phyloP scores from a whole-genome alignment of 2,113 vertebrate genomes.

The Ciconia stormi region DNA sequence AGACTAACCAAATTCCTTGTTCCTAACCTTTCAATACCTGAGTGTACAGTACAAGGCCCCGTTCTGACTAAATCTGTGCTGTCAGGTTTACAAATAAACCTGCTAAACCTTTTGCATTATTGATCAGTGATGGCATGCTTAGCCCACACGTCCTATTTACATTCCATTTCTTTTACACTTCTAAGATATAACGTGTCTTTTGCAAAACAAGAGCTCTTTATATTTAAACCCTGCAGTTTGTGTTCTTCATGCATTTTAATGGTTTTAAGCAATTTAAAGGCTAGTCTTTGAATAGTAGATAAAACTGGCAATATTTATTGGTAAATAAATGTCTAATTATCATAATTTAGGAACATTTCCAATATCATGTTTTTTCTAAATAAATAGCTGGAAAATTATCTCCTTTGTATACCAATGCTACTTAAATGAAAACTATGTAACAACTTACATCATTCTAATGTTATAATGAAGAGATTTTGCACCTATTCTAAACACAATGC shows the following conservation, averaged over 20 bases:
- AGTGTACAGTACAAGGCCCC: background rate
- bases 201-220: background rate
- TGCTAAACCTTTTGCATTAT: conserved; percentile 49
- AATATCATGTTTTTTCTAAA: conserved; percentile 11
- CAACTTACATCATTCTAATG: background rate
- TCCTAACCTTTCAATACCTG: conserved; percentile 30
- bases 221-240: background rate
- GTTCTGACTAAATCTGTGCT: background rate
- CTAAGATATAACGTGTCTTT: background rate
- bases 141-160: background rate
- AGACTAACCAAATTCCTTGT: conserved; percentile 22
- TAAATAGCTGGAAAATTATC: background rate
- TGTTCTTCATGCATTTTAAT: conserved; percentile 13
- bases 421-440: background rate
- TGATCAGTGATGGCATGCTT: conserved; percentile 28
- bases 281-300: conserved; percentile 14
- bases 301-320: conserved; percentile 55
- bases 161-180: conserved; percentile 18
- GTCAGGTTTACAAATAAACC: conserved; percentile 39
- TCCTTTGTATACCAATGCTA: background rate
- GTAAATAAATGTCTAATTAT: conserved; percentile 58
- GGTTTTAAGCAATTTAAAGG: conserved; percentile 12
- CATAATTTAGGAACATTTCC: conserved; percentile 61
- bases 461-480: background rate
- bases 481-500: background rate